Evolutionary conservation across 2,113 vertebrate species (phyloP).

Genomic region (Corythornis cristatus): DNA sequence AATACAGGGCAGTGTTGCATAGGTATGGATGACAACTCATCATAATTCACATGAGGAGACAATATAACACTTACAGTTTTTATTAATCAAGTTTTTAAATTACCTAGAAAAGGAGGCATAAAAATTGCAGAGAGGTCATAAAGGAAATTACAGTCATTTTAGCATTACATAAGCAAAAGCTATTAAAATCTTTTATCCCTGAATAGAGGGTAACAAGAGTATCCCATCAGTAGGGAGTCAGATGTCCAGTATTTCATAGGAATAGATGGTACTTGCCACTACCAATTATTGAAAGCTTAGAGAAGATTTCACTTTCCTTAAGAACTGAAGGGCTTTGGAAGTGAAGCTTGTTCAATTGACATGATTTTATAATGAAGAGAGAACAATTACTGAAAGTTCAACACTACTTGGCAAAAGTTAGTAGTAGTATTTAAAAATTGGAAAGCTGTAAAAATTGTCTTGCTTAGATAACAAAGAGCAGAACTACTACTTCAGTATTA

Average conservation of each 20-base stretch:
- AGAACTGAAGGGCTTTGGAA: neutral
- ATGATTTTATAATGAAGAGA: neutral
- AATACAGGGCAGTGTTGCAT: neutral
- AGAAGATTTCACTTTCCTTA: neutral
- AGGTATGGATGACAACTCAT: neutral
- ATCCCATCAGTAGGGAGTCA: neutral
- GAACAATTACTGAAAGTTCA: neutral
- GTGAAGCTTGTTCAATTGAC: neutral
- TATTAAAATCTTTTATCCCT: neutral
- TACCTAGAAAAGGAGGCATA: neutral
- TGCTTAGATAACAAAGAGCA: neutral
- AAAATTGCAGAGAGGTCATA: neutral
- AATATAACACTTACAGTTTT: neutral
- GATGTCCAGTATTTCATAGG: neutral
- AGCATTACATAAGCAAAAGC: neutral
- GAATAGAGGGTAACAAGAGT: neutral
- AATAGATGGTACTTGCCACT: neutral
- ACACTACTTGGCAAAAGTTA: neutral
- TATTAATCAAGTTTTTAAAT: neutral
- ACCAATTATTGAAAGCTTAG: neutral
- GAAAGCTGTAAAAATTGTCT: neutral
- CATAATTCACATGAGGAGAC: neutral
- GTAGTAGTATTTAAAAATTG: neutral
- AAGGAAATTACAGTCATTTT: neutral
- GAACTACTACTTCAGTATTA: neutral